These are phyloP conservation scores for Scaptomyza pallida DNA, from an alignment of 1,140 invertebrate species.

Conservation along the genomic window DNA sequence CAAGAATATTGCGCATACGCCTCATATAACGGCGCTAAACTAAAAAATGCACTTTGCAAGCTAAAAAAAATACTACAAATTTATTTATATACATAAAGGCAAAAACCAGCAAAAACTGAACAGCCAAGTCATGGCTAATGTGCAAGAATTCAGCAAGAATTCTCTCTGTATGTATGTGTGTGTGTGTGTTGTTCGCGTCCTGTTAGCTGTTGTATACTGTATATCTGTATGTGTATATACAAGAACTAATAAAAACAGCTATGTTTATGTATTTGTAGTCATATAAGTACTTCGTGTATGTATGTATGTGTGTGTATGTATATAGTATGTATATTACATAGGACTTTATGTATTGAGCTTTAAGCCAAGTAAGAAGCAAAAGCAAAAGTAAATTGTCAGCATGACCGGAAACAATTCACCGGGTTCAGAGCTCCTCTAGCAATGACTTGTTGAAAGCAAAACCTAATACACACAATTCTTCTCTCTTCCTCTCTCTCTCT, in stretches of 20 bases:
- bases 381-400: conserved; percentile 54
- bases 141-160: conserved; percentile 20
- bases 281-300: conserved; percentile 33
- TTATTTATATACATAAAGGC: not conserved
- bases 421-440: conserved; percentile 20
- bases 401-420: conserved; percentile 51
- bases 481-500: conserved; percentile 20
- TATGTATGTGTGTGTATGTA: conserved; percentile 2
- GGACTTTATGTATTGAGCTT: conserved; percentile 37
- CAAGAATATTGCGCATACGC: conserved; percentile 51
- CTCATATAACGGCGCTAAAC: conserved; percentile 36
- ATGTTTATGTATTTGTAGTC: conserved; percentile 7
- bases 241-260: not conserved
- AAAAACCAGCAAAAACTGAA: no score
- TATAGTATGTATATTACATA: conserved; percentile 1
- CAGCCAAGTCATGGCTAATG: conserved; percentile 37
- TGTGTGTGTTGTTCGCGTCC: conserved; percentile 14
- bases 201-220: conserved; percentile 1
- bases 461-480: conserved; percentile 32
- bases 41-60: conserved; percentile 27
- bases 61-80: not conserved
- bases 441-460: conserved; percentile 59
- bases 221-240: no score
- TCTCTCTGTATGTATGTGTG: not conserved
- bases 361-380: conserved; percentile 39